A percentile compares a stretch with the other conserved stretches of the same genome.
Evolutionary conservation across 2,888 invertebrate species (phyloP).

Genomic region (Lepetodrilus schrolli): DNA sequence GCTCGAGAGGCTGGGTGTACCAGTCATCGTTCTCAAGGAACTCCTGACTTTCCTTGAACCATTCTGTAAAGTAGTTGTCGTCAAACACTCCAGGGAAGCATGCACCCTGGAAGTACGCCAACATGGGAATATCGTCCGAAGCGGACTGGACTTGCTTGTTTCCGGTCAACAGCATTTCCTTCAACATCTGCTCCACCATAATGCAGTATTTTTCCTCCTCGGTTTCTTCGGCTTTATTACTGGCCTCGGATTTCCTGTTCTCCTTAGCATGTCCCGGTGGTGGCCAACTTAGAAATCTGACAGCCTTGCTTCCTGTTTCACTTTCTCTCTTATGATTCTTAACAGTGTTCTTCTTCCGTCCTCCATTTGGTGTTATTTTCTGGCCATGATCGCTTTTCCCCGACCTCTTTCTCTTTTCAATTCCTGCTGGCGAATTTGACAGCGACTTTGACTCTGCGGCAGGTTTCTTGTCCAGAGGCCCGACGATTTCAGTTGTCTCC

Average conservation of each 20-base stretch:
- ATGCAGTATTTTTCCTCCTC: conserved; percentile 48
- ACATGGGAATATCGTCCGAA: background rate
- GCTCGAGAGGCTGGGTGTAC: conserved; percentile 65
- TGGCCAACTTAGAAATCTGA: conserved; percentile 45
- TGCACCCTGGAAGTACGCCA: background rate
- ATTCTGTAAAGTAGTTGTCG: conserved; percentile 18
- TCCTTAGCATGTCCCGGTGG: conserved; percentile 34
- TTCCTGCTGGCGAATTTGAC: background rate
- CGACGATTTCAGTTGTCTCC: background rate
- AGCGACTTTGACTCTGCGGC: background rate
- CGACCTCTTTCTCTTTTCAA: background rate
- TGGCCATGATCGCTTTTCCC: background rate
- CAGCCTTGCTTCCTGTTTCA: conserved; percentile 24
- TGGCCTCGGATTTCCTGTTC: background rate
- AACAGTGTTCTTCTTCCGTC: background rate
- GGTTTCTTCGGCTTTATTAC: conserved; percentile 13
- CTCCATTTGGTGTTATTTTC: conserved; percentile 4
- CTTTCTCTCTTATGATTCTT: conserved; percentile 25
- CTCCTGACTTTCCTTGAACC: conserved; percentile 51
- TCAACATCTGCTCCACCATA: conserved; percentile 55
- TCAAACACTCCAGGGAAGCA: too few relatives aligned
- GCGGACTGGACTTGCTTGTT: background rate
- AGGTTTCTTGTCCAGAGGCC: background rate
- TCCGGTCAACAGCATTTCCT: conserved; percentile 51
- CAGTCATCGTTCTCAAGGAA: conserved; percentile 62